These are phyloP conservation scores for Chromoteleia sp. DNA, from an alignment of 2,888 invertebrate genomes.

Conservation along the genomic window DNA sequence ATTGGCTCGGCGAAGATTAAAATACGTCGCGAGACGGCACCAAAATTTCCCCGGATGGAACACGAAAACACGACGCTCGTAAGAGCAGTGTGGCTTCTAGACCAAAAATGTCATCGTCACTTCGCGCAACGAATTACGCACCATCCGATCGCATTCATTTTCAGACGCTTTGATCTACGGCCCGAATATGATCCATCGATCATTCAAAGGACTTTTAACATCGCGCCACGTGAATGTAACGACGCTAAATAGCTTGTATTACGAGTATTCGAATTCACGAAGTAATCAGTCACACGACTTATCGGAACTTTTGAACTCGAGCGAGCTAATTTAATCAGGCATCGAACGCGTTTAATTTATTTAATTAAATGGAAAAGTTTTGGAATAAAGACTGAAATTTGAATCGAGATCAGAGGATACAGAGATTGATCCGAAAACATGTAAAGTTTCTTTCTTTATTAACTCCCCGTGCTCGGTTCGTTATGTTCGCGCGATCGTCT, in stretches of 20 bases:
- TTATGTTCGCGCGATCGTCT: no score
- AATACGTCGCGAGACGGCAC: slow-evolving; percentile 18
- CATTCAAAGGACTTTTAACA: slow-evolving; percentile 23
- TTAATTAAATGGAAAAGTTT: slow-evolving; percentile 7
- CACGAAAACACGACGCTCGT: background rate
- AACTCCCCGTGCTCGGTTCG: no score
- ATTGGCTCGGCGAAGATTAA: slow-evolving; percentile 26
- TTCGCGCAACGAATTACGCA: slow-evolving; percentile 32
- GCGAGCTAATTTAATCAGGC: slow-evolving; percentile 25
- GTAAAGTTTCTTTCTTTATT: no score
- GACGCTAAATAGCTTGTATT: slow-evolving; percentile 42
- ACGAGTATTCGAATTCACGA: slow-evolving; percentile 43
- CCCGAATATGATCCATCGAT: slow-evolving; percentile 54
- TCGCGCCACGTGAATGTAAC: slow-evolving; percentile 22
- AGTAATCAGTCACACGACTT: slow-evolving; percentile 34
- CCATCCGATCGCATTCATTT: slow-evolving; percentile 34
- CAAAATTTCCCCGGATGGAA: background rate
- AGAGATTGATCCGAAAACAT: no score
- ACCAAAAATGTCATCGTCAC: slow-evolving; percentile 14
- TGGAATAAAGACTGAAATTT: background rate
- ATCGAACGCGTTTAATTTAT: slow-evolving; percentile 1
- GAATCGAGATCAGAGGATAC: no score
- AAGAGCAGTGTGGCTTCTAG: no score
- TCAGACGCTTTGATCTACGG: slow-evolving; percentile 50
- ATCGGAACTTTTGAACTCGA: slow-evolving; percentile 30